A percentile compares a stretch with the other conserved stretches of the same genome.
These are phyloP conservation scores for Bombus waltoni DNA, from an alignment of 1,140 invertebrate species.

Conservation along the genomic window DNA sequence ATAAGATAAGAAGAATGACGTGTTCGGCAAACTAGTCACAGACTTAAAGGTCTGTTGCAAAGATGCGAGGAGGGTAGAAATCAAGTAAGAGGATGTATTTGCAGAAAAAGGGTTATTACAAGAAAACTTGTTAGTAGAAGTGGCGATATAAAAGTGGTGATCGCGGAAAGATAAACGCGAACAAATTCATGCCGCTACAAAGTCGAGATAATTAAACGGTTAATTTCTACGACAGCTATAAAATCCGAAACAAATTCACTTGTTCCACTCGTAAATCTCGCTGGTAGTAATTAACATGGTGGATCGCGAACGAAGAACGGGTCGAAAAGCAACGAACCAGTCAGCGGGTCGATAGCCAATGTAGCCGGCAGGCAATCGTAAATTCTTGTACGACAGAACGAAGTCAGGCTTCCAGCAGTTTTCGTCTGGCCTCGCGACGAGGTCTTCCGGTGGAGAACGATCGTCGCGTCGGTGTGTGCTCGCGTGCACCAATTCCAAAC, in stretches of 20 bases:
- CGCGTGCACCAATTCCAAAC: conserved; percentile 12
- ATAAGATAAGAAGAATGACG: too few relatives aligned
- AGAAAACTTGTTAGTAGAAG: too few relatives aligned
- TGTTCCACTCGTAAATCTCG: neutral
- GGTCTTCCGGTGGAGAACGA: neutral
- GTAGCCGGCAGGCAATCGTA: neutral
- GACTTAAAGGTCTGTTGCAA: too few relatives aligned
- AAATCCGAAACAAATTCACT: neutral
- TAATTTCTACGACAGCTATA: neutral
- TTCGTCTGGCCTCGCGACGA: neutral
- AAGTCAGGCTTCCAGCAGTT: neutral
- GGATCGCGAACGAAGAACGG: neutral
- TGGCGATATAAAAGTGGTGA: neutral
- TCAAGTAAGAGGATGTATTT: too few relatives aligned
- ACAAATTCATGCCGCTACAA: neutral
- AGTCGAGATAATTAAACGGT: neutral
- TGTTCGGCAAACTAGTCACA: too few relatives aligned
- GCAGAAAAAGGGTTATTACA: too few relatives aligned
- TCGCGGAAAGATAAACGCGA: neutral
- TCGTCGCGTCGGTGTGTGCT: neutral
- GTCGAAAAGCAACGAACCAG: neutral
- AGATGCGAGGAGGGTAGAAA: too few relatives aligned
- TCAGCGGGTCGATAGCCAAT: neutral
- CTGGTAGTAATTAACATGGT: neutral
- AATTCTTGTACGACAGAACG: neutral